Evolutionary conservation across 2,888 invertebrate species (phyloP).

Genomic region (Leptopterna dolabrata): DNA sequence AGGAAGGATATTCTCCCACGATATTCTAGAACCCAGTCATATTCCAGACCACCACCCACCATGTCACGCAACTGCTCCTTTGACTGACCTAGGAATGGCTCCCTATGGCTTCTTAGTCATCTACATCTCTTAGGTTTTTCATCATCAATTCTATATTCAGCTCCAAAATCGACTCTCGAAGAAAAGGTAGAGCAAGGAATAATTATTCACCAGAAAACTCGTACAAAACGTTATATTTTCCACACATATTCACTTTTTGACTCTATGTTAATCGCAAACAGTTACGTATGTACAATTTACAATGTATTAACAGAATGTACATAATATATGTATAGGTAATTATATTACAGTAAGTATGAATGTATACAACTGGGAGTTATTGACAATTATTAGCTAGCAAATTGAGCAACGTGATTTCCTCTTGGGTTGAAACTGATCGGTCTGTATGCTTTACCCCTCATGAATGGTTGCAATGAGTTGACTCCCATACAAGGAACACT

Average conservation of each 20-base stretch:
- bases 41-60: no score
- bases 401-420: constrained; percentile 63
- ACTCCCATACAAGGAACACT: constrained; percentile 54
- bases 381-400: constrained; percentile 58
- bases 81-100: no score
- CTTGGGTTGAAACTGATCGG: constrained; percentile 68
- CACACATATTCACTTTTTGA: background rate
- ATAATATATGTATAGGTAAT: background rate
- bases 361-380: background rate
- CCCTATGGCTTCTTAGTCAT: no score
- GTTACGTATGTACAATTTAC: constrained; percentile 13
- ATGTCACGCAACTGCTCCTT: no score
- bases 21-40: no score
- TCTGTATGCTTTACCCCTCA: constrained; percentile 66
- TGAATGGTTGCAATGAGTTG: constrained; percentile 66
- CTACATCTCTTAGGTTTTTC: no score
- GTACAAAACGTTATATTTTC: background rate
- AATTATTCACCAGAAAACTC: background rate
- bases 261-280: background rate
- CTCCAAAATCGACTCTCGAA: no score
- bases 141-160: no score
- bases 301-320: constrained; percentile 31
- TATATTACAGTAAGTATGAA: background rate
- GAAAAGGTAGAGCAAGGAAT: background rate
- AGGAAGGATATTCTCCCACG: no score